Evolutionary conservation across 2,797 vertebrate genomes (phyloP).

Genomic region (Lagorchestes hirsutus): DNA sequence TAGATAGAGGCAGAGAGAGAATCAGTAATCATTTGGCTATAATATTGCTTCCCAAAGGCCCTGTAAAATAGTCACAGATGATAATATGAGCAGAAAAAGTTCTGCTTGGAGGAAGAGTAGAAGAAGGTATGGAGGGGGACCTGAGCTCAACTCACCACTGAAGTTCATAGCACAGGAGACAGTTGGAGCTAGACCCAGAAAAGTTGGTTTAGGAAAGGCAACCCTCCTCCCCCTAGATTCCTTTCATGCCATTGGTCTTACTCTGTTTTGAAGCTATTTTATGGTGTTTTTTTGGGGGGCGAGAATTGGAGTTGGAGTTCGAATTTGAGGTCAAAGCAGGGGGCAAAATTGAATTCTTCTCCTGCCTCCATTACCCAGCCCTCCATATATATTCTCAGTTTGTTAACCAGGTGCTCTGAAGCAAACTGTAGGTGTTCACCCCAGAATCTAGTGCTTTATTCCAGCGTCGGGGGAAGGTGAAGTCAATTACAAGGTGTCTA

Average conservation of each 20-base stretch:
- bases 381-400: not conserved
- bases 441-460: not conserved
- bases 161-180: conserved; percentile 47
- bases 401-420: not conserved
- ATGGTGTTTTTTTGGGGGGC: not conserved
- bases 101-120: conserved; percentile 18
- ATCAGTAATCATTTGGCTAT: conserved; percentile 28
- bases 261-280: not conserved
- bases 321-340: not conserved
- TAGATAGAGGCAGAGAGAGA: conserved; percentile 10
- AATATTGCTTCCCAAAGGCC: not conserved
- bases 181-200: conserved; percentile 1
- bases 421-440: not conserved
- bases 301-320: not conserved
- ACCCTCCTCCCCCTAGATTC: not conserved
- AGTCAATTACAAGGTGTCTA: not conserved
- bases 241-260: not conserved
- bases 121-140: not conserved
- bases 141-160: conserved; percentile 26
- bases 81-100: conserved; percentile 40
- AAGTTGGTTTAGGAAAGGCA: not conserved
- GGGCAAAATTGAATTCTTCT: not conserved
- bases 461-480: not conserved
- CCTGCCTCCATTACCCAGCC: not conserved
- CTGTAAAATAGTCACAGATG: conserved; percentile 23